A percentile compares a stretch with the other conserved stretches of the same genome.
Evolutionary conservation across 2,797 vertebrate species (phyloP).

Genomic region (Pterois miles): DNA sequence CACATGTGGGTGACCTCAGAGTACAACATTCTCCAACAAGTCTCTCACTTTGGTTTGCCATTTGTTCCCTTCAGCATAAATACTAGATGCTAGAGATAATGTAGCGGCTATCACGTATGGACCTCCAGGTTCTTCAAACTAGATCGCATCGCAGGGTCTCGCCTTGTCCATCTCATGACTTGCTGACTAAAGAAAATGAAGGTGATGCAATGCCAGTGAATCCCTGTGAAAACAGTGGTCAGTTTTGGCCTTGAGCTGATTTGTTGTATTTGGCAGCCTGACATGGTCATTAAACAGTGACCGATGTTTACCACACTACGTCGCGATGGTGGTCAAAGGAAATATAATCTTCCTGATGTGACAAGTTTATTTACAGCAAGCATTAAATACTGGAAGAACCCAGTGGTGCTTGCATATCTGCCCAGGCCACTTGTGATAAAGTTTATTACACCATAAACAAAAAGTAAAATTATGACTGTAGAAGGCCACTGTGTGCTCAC

Average conservation of each 20-base stretch:
- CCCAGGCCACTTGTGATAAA: neutral
- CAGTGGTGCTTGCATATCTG: slow-evolving; percentile 2
- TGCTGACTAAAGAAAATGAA: too few species aligned
- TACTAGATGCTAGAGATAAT: slow-evolving; percentile 17
- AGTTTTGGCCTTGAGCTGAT: slow-evolving; percentile 47
- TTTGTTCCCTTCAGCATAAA: slow-evolving; percentile 44
- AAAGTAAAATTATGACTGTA: neutral
- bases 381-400: slow-evolving; percentile 34
- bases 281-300: slow-evolving; percentile 52
- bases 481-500: neutral
- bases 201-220: neutral
- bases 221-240: slow-evolving; percentile 26
- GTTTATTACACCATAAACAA: neutral
- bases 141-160: slow-evolving; percentile 1
- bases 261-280: slow-evolving; percentile 46
- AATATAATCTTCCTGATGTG: slow-evolving; percentile 44
- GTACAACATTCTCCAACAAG: slow-evolving; percentile 15
- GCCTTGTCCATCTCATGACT: neutral
- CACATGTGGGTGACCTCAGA: slow-evolving; percentile 47
- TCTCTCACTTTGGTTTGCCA: slow-evolving; percentile 29
- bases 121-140: slow-evolving; percentile 12
- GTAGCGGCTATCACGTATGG: neutral
- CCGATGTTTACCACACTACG: slow-evolving; percentile 38
- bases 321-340: slow-evolving; percentile 23
- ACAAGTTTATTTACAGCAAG: slow-evolving; percentile 47